Evolutionary conservation across 2,113 vertebrate species (phyloP).

Genomic region (Syngnathus scovelli): DNA sequence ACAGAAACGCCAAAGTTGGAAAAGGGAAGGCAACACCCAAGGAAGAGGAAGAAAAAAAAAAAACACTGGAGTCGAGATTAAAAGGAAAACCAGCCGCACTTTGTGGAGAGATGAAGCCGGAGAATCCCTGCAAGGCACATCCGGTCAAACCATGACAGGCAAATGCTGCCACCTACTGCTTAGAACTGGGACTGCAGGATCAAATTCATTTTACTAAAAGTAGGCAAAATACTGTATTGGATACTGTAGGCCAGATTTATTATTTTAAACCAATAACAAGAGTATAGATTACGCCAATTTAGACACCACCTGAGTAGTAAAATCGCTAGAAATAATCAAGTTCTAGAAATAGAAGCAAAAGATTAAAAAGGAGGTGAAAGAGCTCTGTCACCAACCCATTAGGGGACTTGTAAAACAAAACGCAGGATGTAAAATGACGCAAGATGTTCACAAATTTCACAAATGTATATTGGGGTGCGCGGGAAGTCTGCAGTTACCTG

Average conservation of each 20-base stretch:
- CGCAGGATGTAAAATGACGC: slow-evolving; percentile 10
- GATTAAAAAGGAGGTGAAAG: no score
- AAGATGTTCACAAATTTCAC: neutral
- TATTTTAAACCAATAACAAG: no score
- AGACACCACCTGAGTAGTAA: no score
- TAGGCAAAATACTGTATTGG: no score
- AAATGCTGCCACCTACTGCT: slow-evolving; percentile 25
- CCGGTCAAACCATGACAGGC: slow-evolving; percentile 25
- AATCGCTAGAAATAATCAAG: no score
- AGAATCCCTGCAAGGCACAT: slow-evolving; percentile 42
- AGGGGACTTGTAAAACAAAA: no score
- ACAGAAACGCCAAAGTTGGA: slow-evolving; percentile 39
- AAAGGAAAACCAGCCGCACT: slow-evolving; percentile 51
- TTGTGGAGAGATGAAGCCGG: slow-evolving; percentile 17
- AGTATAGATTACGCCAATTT: no score
- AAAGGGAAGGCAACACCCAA: slow-evolving; percentile 55
- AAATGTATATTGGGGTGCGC: slow-evolving; percentile 10
- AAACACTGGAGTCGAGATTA: slow-evolving; percentile 40
- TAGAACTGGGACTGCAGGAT: neutral
- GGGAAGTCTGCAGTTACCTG: neutral
- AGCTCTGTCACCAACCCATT: no score
- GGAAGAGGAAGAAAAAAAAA: neutral
- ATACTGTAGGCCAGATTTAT: no score
- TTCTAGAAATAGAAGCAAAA: no score
- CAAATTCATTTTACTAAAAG: neutral